Percentiles rank a stretch among this genome's conserved stretches.
Evolutionary conservation across 2,888 invertebrate genomes (phyloP).

Genomic region (Morpho achilles): DNA sequence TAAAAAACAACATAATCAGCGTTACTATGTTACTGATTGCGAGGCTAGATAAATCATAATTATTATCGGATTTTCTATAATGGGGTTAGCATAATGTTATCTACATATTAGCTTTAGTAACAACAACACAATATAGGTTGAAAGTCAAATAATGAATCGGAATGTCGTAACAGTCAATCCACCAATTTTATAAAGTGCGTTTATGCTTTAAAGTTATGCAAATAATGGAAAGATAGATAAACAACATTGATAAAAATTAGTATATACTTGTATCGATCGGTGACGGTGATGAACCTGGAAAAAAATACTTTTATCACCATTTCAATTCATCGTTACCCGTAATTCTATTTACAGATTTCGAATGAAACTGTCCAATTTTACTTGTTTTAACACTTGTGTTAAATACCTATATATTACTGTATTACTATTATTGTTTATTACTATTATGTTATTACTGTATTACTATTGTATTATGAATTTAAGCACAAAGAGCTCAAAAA

Average conservation of each 20-base stretch:
- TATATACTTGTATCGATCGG: conserved; percentile 70
- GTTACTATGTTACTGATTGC: conserved; percentile 7
- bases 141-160: neutral
- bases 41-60: conserved; percentile 11
- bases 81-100: conserved; percentile 6
- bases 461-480: too few species aligned
- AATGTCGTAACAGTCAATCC: neutral
- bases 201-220: neutral
- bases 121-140: too few species aligned
- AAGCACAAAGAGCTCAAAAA: too few species aligned
- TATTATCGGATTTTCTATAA: conserved; percentile 6
- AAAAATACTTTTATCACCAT: conserved; percentile 32
- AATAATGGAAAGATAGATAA: conserved; percentile 2
- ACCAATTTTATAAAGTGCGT: neutral
- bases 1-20: conserved; percentile 4
- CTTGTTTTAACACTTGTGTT: too few species aligned
- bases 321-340: neutral
- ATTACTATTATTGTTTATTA: too few species aligned
- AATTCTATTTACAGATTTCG: too few species aligned
- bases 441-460: too few species aligned
- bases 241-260: conserved; percentile 32
- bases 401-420: too few species aligned
- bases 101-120: conserved; percentile 5
- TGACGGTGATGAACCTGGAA: conserved; percentile 71
- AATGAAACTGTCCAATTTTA: too few species aligned